Percentiles rank a stretch among this genome's conserved stretches.
Evolutionary conservation across 2,797 vertebrate species (phyloP).

Genomic region (Rhinophrynus dorsalis): DNA sequence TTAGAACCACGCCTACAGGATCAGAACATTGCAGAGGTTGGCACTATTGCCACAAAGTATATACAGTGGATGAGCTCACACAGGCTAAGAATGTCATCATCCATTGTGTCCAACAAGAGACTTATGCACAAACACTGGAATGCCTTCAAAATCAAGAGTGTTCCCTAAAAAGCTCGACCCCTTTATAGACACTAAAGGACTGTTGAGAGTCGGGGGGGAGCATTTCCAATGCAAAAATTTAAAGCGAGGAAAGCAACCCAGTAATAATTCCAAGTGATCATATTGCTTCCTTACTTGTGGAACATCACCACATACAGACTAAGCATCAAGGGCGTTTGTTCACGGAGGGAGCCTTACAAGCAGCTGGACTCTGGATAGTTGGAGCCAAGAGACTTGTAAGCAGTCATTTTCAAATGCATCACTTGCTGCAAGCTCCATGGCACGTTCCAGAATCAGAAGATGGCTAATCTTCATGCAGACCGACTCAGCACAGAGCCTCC

Average conservation of each 20-base stretch:
- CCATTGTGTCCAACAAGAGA: neutral
- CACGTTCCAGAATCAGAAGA: neutral
- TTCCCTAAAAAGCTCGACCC: too few relatives aligned
- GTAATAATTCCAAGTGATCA: too few relatives aligned
- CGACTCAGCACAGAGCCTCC: neutral
- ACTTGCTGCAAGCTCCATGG: neutral
- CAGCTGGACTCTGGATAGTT: too few relatives aligned
- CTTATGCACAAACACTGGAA: too few relatives aligned
- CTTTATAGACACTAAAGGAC: neutral
- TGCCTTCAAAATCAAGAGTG: too few relatives aligned
- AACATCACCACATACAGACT: neutral
- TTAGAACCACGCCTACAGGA: neutral
- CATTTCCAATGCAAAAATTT: slow-evolving; percentile 5
- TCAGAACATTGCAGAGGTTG: neutral
- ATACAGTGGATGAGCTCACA: neutral
- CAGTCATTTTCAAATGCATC: slow-evolving; percentile 2
- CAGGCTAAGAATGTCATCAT: neutral
- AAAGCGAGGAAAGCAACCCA: neutral
- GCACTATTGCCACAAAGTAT: neutral
- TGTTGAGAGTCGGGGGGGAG: too few relatives aligned
- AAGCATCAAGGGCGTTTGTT: slow-evolving; percentile 3
- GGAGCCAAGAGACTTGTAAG: slow-evolving; percentile 3
- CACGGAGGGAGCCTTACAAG: neutral
- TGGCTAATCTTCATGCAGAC: neutral
- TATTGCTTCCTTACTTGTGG: too few relatives aligned